Base-by-base conservation (phyloP, 1,140 invertebrate genomes). In the Acromyrmex heyeri region DNA sequence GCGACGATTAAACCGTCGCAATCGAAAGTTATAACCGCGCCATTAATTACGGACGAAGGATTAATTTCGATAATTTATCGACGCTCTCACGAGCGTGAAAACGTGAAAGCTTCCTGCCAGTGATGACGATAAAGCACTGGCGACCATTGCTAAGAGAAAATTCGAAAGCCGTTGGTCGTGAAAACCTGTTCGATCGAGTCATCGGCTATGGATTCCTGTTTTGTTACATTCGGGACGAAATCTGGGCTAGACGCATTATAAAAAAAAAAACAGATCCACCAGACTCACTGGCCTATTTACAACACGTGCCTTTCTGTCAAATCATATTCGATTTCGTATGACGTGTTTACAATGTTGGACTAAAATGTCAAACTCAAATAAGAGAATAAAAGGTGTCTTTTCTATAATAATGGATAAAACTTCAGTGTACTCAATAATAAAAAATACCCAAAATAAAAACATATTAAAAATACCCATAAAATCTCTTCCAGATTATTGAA, bases 101-200 rank as follows among this genome's bases (percentile, higher is more conserved):
- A 88, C 88, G 85, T 77, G 88, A 89, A 90, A 90, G 88, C 88
- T 89, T 61, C 55, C 88, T 48, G 8, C n/a, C 44, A 55, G 18
- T 24, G 30, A 61, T 53, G 27, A 38, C 69, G 44, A 79, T 86
- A 86, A 86, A 88, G 77, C 75, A 67, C 57, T 8, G 44, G n/a
- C 72, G 72, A 55, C 65, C 61, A 65, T 38, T 59, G 72, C 55
- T 73, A 69, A 65, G 89, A 91, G 89, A 91, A 91, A 91, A 91
- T 91, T 91, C 89, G 89, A 91, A 91, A 91, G 89, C 89, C 44
- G 79, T 30, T 64, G 76, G 59, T 78, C 76, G 88, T 82, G 89
- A 86, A 90, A 91, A 91, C 89, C 86, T 86, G 89, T 91, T 88
- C 76, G 61, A 24, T 18, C 72, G 55, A 88, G 81, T 88, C 75